phyloP scores from a whole-genome alignment of 2,888 invertebrate genomes.

The Euclidia mi region DNA sequence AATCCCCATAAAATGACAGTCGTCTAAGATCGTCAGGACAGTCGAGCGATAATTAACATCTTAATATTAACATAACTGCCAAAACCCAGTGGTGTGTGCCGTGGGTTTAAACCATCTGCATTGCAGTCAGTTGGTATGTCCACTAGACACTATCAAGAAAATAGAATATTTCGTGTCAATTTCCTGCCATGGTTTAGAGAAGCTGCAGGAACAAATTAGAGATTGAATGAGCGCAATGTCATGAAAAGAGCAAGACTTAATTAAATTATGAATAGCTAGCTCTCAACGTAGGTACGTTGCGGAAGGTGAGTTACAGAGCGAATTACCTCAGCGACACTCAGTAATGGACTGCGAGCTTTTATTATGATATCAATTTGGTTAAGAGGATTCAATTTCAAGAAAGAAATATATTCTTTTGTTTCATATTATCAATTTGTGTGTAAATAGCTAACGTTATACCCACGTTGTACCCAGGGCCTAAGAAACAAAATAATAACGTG shows the following conservation, averaged over 20 bases:
- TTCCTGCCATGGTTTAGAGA: slow-evolving; percentile 6
- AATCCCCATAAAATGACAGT: too few relatives aligned
- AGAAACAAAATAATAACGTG: not conserved
- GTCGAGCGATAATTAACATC: too few relatives aligned
- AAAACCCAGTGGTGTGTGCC: too few relatives aligned
- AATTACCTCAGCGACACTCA: slow-evolving; percentile 57
- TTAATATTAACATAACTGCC: too few relatives aligned
- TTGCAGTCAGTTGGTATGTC: too few relatives aligned
- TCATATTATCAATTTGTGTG: slow-evolving; percentile 2
- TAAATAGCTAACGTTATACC: not conserved
- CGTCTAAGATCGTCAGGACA: too few relatives aligned
- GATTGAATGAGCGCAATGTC: slow-evolving; percentile 28
- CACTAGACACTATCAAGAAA: too few relatives aligned
- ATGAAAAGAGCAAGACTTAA: slow-evolving; percentile 50
- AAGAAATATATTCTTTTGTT: slow-evolving; percentile 20
- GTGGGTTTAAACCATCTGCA: too few relatives aligned
- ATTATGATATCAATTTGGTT: slow-evolving; percentile 54
- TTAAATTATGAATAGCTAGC: slow-evolving; percentile 52
- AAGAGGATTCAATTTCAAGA: slow-evolving; percentile 42
- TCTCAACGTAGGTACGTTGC: slow-evolving; percentile 47
- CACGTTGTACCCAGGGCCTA: too few relatives aligned
- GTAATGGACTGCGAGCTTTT: slow-evolving; percentile 53
- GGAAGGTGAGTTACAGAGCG: slow-evolving; percentile 56
- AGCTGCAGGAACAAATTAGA: slow-evolving; percentile 46
- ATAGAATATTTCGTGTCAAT: not conserved